phyloP scores from a whole-genome alignment of 1,140 invertebrate genomes.

The Proctacanthus coquilletti region DNA sequence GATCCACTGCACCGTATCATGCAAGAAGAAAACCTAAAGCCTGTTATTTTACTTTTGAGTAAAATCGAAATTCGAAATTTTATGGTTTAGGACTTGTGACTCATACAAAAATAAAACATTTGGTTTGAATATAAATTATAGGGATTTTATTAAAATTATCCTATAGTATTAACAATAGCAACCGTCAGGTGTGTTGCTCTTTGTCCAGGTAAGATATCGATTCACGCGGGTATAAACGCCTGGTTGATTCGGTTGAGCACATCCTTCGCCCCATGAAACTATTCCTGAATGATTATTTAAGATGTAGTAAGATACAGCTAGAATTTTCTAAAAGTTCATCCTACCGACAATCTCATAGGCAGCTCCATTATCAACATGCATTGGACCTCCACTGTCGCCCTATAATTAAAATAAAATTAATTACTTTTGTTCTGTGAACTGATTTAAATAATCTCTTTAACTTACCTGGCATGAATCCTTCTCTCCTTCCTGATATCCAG shows the following conservation, averaged over 20 bases:
- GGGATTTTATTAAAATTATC: neutral
- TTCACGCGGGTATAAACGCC: slow-evolving; percentile 78
- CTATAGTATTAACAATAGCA: slow-evolving; percentile 40
- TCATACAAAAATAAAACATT: too few relatives aligned
- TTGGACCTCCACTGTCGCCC: slow-evolving; percentile 52
- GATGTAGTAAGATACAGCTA: neutral
- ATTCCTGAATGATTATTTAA: slow-evolving; percentile 34
- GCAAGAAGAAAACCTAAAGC: too few relatives aligned
- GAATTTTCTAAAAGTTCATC: slow-evolving; percentile 8
- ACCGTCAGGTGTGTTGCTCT: slow-evolving; percentile 44
- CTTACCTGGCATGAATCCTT: slow-evolving; percentile 59
- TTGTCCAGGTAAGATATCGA: slow-evolving; percentile 56
- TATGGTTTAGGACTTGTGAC: too few relatives aligned
- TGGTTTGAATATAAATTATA: too few relatives aligned
- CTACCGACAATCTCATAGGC: slow-evolving; percentile 36
- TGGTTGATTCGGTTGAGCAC: slow-evolving; percentile 58
- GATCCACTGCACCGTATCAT: too few relatives aligned
- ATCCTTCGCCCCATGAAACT: slow-evolving; percentile 66
- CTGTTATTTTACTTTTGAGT: too few relatives aligned
- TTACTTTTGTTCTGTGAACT: neutral
- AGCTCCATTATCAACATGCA: slow-evolving; percentile 35
- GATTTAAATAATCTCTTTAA: slow-evolving; percentile 1
- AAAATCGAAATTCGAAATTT: too few relatives aligned
- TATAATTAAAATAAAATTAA: slow-evolving; percentile 15
- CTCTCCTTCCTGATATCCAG: slow-evolving; percentile 54